Percentiles rank a stretch among this genome's conserved stretches.
phyloP scores from a whole-genome alignment of 1,140 invertebrate species.

The Drosophila pseudoananassae region DNA sequence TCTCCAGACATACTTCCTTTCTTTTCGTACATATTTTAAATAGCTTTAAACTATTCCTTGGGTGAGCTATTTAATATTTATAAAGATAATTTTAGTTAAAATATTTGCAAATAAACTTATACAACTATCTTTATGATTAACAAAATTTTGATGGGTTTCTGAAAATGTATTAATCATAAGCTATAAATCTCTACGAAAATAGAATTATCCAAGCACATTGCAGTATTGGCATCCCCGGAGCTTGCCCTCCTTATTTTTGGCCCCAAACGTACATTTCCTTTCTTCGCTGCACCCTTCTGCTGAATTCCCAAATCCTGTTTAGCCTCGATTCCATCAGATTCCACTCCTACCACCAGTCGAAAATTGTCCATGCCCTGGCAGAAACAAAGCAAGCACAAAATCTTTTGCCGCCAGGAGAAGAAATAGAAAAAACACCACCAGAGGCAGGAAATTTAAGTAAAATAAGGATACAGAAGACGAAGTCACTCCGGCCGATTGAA shows the following conservation, averaged over 20 bases:
- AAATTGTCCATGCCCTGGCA: slow-evolving; percentile 52
- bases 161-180: no score
- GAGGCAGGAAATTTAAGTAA: neutral
- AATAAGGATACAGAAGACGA: slow-evolving; percentile 1
- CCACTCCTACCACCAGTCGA: slow-evolving; percentile 14
- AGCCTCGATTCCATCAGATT: slow-evolving; percentile 6
- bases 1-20: slow-evolving; percentile 14
- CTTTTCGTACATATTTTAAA: neutral
- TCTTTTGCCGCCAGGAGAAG: slow-evolving; percentile 40
- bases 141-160: no score
- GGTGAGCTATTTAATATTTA: slow-evolving; percentile 2
- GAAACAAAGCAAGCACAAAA: slow-evolving; percentile 66
- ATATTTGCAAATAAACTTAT: no score
- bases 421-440: slow-evolving; percentile 13
- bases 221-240: neutral
- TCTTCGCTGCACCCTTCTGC: neutral
- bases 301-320: neutral
- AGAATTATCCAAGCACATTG: neutral
- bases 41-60: neutral
- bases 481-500: slow-evolving; percentile 28
- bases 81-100: neutral
- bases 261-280: neutral
- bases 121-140: no score
- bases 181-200: no score
- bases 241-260: slow-evolving; percentile 8